A percentile compares a stretch with the other conserved stretches of the same genome.
phyloP scores from a whole-genome alignment of 2,797 vertebrate species.

The Florisuga fusca region DNA sequence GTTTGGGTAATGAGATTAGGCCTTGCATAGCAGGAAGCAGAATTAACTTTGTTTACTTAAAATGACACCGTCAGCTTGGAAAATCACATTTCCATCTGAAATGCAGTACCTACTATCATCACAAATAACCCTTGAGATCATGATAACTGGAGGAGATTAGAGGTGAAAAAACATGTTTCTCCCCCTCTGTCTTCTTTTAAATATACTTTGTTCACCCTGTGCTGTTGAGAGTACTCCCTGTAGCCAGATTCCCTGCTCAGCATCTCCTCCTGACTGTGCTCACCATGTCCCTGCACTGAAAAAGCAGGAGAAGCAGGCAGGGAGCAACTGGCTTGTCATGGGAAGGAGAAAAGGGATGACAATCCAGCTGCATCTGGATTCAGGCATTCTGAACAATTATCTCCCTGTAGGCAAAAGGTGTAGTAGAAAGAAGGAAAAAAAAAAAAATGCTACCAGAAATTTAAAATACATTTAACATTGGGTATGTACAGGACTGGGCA shows the following conservation, averaged over 20 bases:
- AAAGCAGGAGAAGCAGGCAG: neutral
- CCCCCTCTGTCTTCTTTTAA: neutral
- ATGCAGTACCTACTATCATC: constrained; percentile 60
- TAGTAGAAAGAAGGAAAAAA: neutral
- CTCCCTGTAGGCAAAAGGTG: neutral
- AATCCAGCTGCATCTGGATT: neutral
- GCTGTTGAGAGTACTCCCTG: neutral
- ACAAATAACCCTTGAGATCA: constrained; percentile 62
- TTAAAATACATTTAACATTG: neutral
- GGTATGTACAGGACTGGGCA: neutral
- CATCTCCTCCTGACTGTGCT: neutral
- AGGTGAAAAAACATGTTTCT: neutral
- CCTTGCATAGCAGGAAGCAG: constrained; percentile 79
- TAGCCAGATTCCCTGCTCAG: neutral
- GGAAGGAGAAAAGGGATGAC: neutral
- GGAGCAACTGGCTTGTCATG: neutral
- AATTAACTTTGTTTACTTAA: constrained; percentile 82
- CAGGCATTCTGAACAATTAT: neutral
- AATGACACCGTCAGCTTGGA: constrained; percentile 74
- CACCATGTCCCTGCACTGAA: fast-evolving
- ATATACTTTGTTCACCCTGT: neutral
- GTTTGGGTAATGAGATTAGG: constrained; percentile 80
- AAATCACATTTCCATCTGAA: constrained; percentile 75
- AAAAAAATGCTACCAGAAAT: neutral
- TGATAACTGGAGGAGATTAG: constrained; percentile 58